phyloP scores from a whole-genome alignment of 1,140 invertebrate species.

The Diorhabda carinulata region DNA sequence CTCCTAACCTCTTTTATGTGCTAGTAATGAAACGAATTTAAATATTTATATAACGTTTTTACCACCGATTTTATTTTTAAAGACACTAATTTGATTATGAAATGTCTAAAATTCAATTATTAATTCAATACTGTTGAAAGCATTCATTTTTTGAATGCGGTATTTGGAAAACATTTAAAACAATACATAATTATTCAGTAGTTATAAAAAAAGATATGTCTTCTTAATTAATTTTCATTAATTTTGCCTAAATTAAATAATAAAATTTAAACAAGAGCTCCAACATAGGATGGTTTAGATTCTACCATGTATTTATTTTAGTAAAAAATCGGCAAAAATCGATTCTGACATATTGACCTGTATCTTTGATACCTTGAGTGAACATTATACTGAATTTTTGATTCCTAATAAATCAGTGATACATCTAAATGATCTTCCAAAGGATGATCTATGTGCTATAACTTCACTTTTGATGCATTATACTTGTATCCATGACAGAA shows the following conservation, averaged over 20 bases:
- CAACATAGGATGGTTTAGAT: no score
- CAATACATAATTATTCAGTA: no score
- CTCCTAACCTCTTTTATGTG: not conserved
- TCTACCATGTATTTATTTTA: slow-evolving; percentile 4
- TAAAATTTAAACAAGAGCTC: no score
- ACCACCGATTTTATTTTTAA: not conserved
- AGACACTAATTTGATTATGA: no score
- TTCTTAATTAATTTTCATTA: no score
- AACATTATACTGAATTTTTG: slow-evolving; percentile 36
- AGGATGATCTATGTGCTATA: slow-evolving; percentile 32
- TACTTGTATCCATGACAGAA: slow-evolving; percentile 38
- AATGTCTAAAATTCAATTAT: no score
- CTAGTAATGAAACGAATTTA: not conserved
- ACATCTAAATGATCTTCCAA: slow-evolving; percentile 31
- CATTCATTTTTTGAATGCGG: slow-evolving; percentile 4
- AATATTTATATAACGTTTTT: not conserved
- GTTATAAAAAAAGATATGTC: slow-evolving; percentile 1
- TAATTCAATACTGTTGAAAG: no score
- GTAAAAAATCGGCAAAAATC: slow-evolving; percentile 23
- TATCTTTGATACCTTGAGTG: slow-evolving; percentile 33
- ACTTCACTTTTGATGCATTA: slow-evolving; percentile 43
- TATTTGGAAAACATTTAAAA: slow-evolving; percentile 10
- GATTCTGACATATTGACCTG: slow-evolving; percentile 30
- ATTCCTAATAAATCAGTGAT: slow-evolving; percentile 30
- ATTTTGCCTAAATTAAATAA: no score